Base-by-base conservation (phyloP, 2,797 vertebrate genomes). In the Paedocypris micromegethes region DNA sequence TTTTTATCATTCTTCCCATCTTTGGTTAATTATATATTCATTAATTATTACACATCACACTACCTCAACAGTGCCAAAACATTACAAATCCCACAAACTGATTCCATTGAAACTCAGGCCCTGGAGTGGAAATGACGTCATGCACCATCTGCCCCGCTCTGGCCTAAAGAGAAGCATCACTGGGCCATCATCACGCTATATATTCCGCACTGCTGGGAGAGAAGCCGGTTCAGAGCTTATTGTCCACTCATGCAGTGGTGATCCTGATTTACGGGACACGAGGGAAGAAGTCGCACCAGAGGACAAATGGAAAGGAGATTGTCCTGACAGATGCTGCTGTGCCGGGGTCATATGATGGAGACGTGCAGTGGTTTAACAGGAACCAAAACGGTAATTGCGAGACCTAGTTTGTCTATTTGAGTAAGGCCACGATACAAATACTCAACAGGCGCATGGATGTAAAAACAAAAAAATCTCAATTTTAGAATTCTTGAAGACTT, bases 61-160 rank as follows among this genome's bases (percentile, higher is more conserved):
- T 50, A 40, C 5, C 2, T 2, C 2, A 47, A 41, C 47, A 3
- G 38, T 54, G 66, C 50, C 58, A 68, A 68, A 59, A 54, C 58
- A 60, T 60, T 68, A 61, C 66, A 68, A 54, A 60, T 41, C 5
- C 5, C 0, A 68, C 53, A 6, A 4, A 61, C 47, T 69, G 44
- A 69, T 55, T 50, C 38, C 51, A 44, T 45, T 60, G 42, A 69
- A 61, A 54, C 61, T 47, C 39, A 57, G 66, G 48, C 66, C 66
- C 47, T 60, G 57, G 54, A 68, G 66, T 68, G 49, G 61, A 37
- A 38, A 80, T 84, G 75, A 81, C 75, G 75, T 76, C 70, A 62
- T 80, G 78, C 74, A 77, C 85, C 87, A 88, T 86, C 86, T 87
- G 87, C 77, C 69, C 73, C 38, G 9, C 68, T 77, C 59, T 75